A percentile compares a stretch with the other conserved stretches of the same genome.
Conservation (phyloP, 2,113 vertebrate genomes). For the Ahaetulla prasina region DNA sequence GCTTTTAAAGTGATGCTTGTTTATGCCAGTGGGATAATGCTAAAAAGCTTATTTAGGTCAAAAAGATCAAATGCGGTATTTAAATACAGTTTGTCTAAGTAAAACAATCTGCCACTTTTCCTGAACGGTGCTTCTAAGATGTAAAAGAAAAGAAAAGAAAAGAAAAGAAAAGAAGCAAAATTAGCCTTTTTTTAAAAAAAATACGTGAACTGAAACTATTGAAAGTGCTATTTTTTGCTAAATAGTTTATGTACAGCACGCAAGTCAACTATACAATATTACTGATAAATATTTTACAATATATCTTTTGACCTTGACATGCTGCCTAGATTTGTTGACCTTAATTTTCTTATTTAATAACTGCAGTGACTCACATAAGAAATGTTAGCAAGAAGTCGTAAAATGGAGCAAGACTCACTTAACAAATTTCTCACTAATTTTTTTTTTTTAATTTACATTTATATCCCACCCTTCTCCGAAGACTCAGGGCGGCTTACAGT, state of each 20-base stretch:
- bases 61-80: constrained; percentile 39
- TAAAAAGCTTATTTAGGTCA: constrained; percentile 5
- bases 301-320: neutral
- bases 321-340: neutral
- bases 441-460: too few species aligned
- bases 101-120: neutral
- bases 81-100: neutral
- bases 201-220: neutral
- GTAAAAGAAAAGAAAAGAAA: neutral
- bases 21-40: neutral
- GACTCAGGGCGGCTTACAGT: too few species aligned
- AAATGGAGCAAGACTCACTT: too few species aligned
- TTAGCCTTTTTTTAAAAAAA: neutral
- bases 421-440: too few species aligned
- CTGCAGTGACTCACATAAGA: too few species aligned
- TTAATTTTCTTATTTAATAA: too few species aligned
- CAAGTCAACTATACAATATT: neutral
- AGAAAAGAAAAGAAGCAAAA: neutral
- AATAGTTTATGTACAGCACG: neutral
- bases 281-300: neutral
- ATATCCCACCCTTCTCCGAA: too few species aligned
- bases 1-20: neutral
- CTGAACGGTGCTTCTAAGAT: neutral
- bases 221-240: neutral
- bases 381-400: too few species aligned